phyloP scores from a whole-genome alignment of 1,140 invertebrate species.

The Leptinotarsa lineolata region DNA sequence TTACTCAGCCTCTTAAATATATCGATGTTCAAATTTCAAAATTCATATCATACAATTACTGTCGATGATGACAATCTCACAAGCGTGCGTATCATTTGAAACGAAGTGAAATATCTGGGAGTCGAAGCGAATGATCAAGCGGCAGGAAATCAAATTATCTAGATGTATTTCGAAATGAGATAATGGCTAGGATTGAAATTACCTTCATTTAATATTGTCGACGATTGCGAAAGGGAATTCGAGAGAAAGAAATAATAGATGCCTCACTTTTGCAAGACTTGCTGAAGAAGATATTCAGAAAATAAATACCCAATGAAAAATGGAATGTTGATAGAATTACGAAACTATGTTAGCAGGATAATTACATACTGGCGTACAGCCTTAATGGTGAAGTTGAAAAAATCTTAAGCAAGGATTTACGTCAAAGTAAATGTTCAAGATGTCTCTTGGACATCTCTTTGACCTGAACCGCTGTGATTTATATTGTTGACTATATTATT shows the following conservation, averaged over 20 bases:
- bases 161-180: conserved; percentile 5
- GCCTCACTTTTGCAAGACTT: not conserved
- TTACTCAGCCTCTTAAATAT: too few species aligned
- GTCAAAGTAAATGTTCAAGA: not conserved
- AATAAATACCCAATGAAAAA: not conserved
- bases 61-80: too few species aligned
- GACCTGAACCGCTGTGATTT: not conserved
- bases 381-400: not conserved
- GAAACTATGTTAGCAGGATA: conserved; percentile 5
- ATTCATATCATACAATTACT: too few species aligned
- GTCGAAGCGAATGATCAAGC: not conserved
- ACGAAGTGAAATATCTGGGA: not conserved
- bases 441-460: not conserved
- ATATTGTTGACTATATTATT: not conserved
- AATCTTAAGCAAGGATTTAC: not conserved
- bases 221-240: not conserved
- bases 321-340: not conserved
- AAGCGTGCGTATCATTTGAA: too few species aligned
- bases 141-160: not conserved
- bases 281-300: conserved; percentile 1
- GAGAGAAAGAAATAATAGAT: not conserved
- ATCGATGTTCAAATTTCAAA: too few species aligned
- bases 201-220: conserved; percentile 6
- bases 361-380: not conserved
- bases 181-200: not conserved